These are phyloP conservation scores for Ceyx melanurus DNA, from an alignment of 2,113 vertebrate species.

Conservation along the genomic window DNA sequence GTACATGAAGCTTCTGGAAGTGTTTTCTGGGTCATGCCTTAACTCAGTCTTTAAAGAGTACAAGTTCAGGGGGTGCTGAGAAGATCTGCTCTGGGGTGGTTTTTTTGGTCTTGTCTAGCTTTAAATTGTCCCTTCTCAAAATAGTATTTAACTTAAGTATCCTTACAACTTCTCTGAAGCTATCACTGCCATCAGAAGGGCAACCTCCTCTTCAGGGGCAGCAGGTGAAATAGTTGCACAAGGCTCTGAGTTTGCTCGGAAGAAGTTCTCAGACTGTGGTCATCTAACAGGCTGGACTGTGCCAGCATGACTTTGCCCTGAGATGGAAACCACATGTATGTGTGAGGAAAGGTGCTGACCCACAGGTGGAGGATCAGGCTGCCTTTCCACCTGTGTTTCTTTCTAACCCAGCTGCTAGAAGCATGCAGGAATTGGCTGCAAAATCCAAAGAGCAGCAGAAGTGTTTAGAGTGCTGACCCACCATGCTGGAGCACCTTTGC, in stretches of 20 bases:
- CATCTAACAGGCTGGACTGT: background rate
- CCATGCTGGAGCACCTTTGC: background rate
- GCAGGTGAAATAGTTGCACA: background rate
- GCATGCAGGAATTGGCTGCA: background rate
- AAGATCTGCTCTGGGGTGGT: background rate
- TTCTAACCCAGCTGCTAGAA: background rate
- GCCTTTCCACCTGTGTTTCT: background rate
- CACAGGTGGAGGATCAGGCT: background rate
- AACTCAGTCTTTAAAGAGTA: background rate
- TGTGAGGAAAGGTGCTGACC: background rate
- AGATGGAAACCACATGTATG: background rate
- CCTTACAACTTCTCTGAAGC: background rate
- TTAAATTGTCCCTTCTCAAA: background rate
- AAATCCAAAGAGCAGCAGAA: background rate
- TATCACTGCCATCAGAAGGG: accelerated
- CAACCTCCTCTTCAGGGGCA: background rate
- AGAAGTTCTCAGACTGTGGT: background rate
- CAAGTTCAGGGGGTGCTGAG: background rate
- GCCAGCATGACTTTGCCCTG: background rate
- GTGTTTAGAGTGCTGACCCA: background rate
- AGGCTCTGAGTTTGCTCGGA: background rate
- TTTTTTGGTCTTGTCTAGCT: background rate
- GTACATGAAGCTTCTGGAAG: background rate
- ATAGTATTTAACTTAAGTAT: background rate
- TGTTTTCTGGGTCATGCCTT: background rate